These are phyloP conservation scores for Synchiropus splendidus DNA, from an alignment of 2,113 vertebrate species.

Conservation along the genomic window DNA sequence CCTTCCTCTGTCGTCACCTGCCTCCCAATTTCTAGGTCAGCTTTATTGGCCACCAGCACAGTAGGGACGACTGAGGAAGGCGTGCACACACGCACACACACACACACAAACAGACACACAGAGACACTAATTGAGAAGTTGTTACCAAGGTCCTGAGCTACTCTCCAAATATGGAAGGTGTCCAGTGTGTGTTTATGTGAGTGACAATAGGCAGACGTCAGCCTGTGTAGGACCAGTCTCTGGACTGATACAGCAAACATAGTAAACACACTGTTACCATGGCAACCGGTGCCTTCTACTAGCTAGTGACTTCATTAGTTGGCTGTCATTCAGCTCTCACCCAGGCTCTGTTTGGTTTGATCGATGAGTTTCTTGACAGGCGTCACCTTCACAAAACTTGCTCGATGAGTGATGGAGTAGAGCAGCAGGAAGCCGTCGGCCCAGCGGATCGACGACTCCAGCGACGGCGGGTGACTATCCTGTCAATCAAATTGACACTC, in stretches of 20 bases:
- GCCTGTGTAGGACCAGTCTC: conserved; percentile 4
- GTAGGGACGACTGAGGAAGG: conserved; percentile 32
- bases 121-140: too few species aligned
- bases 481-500: conserved; percentile 9
- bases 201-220: conserved; percentile 31
- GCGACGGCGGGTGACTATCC: conserved; percentile 27
- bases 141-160: too few species aligned
- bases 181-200: conserved; percentile 7
- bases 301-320: too few species aligned
- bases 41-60: conserved; percentile 48
- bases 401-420: conserved; percentile 64
- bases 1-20: conserved; percentile 54
- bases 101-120: background rate
- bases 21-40: conserved; percentile 49
- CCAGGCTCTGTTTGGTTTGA: conserved; percentile 58
- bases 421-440: conserved; percentile 67
- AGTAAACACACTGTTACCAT: conserved; percentile 8
- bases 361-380: conserved; percentile 63
- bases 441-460: conserved; percentile 64
- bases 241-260: conserved; percentile 5
- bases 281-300: conserved; percentile 3
- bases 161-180: conserved; percentile 20
- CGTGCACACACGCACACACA: conserved; percentile 6
- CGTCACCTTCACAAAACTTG: conserved; percentile 58
- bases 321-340: conserved; percentile 18